Evolutionary conservation across 2,888 invertebrate species (phyloP), one percentile per base, ranked within the genome.

Genomic region (Tenthredo notha): DNA sequence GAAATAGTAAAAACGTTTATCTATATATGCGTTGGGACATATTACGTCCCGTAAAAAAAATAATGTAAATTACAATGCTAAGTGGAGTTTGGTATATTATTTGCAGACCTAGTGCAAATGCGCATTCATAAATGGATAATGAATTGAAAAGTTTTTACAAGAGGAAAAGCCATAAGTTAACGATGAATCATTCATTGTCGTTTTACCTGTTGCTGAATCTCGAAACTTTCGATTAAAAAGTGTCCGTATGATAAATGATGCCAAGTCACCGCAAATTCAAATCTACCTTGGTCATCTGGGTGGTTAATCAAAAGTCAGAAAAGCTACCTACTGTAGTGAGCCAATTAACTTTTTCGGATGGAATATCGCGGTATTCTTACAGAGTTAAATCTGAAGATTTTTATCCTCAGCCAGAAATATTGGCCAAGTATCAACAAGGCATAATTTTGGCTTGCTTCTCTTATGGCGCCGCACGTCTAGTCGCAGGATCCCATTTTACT

Each of bases 141-240:
- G 50, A 80, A 80, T 80, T 29, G 21, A 80, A 61, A 61, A 40
- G 37, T 40, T 80, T 10, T 29, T 21, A 29, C 5, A 2, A 29
- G n/a, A 80, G 40, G 40, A 25, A 25, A 33, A 61, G 54, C 54
- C n/a, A 15, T 54, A 37, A 61, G 50, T 37, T n/a, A 25, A 80
- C 40, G 50, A 80, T 80, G 21, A 21, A 43, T 80, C 80, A 80
- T 58, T 80, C 61, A 80, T 80, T 58, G 40, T 61, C 10, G 9
- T 77, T 61, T 10, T 80, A 61, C 58, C 80, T 61, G 58, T 58
- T 58, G 80, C 80, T 80, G 61, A 80, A 61, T 80, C 40, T 37
- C n/a, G 1, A 12, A 61, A 80, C 15, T 58, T 21, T 15, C 61
- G 58, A 37, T 54, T 29, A 21, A 80, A 74, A 80, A 40, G 37